A percentile compares a stretch with the other conserved stretches of the same genome.
Conservation (phyloP, 92 coral and sea anemone species). For the Actinostola sp. region DNA sequence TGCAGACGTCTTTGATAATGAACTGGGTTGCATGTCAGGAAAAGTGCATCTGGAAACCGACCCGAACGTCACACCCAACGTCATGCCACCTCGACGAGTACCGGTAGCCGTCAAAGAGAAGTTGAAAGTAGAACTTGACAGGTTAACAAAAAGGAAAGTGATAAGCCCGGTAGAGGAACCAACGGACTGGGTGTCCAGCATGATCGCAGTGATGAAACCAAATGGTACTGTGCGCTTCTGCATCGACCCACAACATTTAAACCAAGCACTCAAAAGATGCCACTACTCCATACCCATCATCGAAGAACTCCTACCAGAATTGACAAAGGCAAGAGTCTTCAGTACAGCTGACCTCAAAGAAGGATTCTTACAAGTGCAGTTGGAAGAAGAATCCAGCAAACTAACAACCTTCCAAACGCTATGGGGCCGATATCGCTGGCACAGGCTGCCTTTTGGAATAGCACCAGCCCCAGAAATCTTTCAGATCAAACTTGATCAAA, state of each 20-base stretch:
- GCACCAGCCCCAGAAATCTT: too few relatives aligned
- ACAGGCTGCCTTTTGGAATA: too few relatives aligned
- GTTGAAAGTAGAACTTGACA: not conserved
- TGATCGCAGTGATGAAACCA: conserved; percentile 14
- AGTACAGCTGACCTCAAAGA: too few relatives aligned
- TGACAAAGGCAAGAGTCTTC: too few relatives aligned
- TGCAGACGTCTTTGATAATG: not conserved
- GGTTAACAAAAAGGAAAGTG: conserved; percentile 17
- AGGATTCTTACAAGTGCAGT: too few relatives aligned
- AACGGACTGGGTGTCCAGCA: conserved; percentile 38
- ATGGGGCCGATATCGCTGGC: too few relatives aligned
- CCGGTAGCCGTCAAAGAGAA: conserved; percentile 7
- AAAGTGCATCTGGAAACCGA: not conserved
- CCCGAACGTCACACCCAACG: too few relatives aligned
- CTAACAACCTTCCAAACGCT: too few relatives aligned
- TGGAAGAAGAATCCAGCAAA: too few relatives aligned
- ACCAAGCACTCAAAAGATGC: conserved; percentile 3
- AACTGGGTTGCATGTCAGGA: not conserved
- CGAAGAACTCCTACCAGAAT: too few relatives aligned
- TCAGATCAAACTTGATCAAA: too few relatives aligned
- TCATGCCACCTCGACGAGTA: too few relatives aligned
- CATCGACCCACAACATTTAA: conserved; percentile 34
- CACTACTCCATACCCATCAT: conserved; percentile 7
- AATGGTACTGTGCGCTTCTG: conserved; percentile 21
- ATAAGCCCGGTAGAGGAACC: conserved; percentile 30